Evolutionary conservation across 2,797 vertebrate species (phyloP), one percentile per base, ranked within the genome.

Genomic region (Pelodytes ibericus): DNA sequence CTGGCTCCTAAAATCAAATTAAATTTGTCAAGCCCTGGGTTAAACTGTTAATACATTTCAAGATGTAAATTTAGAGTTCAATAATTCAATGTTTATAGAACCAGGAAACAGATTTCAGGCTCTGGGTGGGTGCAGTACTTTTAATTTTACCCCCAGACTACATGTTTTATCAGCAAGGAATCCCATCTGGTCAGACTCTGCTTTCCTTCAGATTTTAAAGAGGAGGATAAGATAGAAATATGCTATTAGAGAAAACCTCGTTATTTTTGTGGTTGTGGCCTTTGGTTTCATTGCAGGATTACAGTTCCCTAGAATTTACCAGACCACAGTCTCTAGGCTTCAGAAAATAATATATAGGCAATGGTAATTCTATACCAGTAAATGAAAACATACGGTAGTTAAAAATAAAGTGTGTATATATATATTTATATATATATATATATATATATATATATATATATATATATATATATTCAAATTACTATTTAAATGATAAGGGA

Each of bases 251-350:
- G 18, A 71, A 44, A n/a, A 44, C 18, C 22, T n/a, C 29, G 22
- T 2, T 53, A 39, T 76, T 75, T 75, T 63, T 64, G 51, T 63
- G 66, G 4, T 69, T 39, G 58, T n/a, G 6, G 9, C 27, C 20
- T 56, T 53, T 24, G n/a, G n/a, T n/a, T 36, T 65, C 5, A 74
- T 58, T 9, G 44, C 24, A 24, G 36, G 61, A 26, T 16, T 6
- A 60, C 13, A 60, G 26, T 44, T 10, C 15, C 41, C 41, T 44
- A 16, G 3, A 15, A 44, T 44, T 44, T 16, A 44, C 3, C 11
- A 44, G 18, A 10, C 15, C 10, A 44, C 10, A 44, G 11, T 36
- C 33, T 36, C 5, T 11, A 36, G 33, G 33, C 1, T 36, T 36
- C 33, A 36, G 5, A 5, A 36, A 36, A 36, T 6, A 11, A 36